phyloP scores from a whole-genome alignment of 37 sponge, comb jelly and placozoan species.

The Haliclona indistincta region DNA sequence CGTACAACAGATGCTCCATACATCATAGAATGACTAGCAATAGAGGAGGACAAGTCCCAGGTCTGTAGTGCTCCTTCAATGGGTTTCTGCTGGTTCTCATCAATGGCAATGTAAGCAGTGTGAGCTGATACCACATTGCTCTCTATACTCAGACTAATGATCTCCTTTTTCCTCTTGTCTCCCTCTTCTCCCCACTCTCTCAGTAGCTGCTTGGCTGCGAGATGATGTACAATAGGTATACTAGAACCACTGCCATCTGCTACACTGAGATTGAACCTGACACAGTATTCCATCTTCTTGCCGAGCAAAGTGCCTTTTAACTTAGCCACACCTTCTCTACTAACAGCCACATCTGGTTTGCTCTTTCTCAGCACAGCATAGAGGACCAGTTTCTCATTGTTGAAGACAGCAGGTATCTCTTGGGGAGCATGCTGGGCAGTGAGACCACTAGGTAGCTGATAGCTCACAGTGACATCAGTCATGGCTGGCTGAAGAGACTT shows the following conservation, averaged over 20 bases:
- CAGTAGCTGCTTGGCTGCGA: constrained; percentile 44
- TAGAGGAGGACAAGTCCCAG: too few relatives aligned
- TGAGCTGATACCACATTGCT: constrained; percentile 36
- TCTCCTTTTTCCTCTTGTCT: constrained; percentile 23
- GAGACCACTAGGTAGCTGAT: constrained; percentile 10
- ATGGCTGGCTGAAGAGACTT: constrained; percentile 30
- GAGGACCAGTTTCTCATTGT: constrained; percentile 44
- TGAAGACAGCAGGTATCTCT: constrained; percentile 48
- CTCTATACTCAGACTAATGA: constrained; percentile 42
- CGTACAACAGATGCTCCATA: too few relatives aligned
- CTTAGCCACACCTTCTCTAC: too few relatives aligned
- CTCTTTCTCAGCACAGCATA: constrained; percentile 40
- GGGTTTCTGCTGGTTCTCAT: constrained; percentile 18
- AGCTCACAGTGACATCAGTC: constrained; percentile 13
- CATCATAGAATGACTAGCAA: too few relatives aligned
- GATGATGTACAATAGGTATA: constrained; percentile 38
- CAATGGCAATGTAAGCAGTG: constrained; percentile 52
- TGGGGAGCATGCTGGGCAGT: constrained; percentile 30
- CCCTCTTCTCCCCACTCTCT: constrained; percentile 15
- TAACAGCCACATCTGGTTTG: background rate
- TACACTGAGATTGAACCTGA: constrained; percentile 20
- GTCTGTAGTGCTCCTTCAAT: constrained; percentile 40
- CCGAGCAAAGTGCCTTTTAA: constrained; percentile 22
- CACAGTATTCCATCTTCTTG: constrained; percentile 6
- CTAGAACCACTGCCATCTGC: too few relatives aligned